Evolutionary conservation across 2,888 invertebrate species (phyloP), one percentile per base, ranked within the genome.

Genomic region (Muscina levida): DNA sequence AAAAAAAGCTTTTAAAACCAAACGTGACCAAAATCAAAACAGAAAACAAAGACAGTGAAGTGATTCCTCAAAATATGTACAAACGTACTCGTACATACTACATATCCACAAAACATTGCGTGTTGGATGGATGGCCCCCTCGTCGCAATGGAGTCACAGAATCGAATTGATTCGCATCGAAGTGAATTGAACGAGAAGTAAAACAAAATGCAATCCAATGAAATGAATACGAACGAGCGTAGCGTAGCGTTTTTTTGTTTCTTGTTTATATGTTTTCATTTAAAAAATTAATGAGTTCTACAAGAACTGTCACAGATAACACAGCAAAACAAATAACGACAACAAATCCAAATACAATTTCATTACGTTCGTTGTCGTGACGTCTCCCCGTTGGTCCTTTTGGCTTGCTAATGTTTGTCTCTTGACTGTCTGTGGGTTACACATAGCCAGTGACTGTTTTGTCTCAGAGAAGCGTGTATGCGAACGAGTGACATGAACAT

Each of bases 261-360:
- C n/a, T n/a, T n/a, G 62, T 59, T 59, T 37, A 39, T 62, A 62
- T 62, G 62, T 62, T 62, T 62, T 62, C 62, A 62, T 62, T 62
- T 62, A 48, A 68, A 67, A 77, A 57, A 79, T 81, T 81, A 81
- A 81, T 81, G 81, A 77, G 76, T 81, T 77, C 71, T 77, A 81
- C 81, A 81, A 77, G 74, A 81, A 62, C 67, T 75, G 77, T 77
- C 77, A 75, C 72, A 68, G 81, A 81, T 81, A 77, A 81, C 53
- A 37, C 46, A n/a, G n/a, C 10, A 57, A 1, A 48, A 67, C 11
- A n/a, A 17, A 66, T 13, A 62, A 62, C 37, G 37, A 59, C 65
- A 65, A 73, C 42, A 46, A 70, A 73, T 39, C 73, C 57, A 31
- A 31, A 73, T 77, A 59, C 70, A 70, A 42, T 62, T 62, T 62